Base-by-base conservation (phyloP, 2,797 vertebrate genomes). In the Ctenopoma kingsleyae region DNA sequence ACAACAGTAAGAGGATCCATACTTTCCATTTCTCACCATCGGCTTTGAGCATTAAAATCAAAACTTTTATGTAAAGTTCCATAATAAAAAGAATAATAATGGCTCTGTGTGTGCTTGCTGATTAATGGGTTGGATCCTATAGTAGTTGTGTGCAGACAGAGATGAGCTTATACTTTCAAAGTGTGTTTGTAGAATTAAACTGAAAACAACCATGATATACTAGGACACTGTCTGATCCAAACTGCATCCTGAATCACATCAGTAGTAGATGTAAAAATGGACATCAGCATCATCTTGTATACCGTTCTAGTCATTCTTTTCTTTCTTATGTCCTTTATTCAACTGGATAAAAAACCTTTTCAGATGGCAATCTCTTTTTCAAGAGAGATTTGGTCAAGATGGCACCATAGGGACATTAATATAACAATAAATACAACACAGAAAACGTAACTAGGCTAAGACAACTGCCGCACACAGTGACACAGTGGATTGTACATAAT, bases 81-180 rank as follows among this genome's bases (percentile, higher is more conserved):
- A 92, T 91, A 80, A 93, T 92, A 92, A 92, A 91, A 94, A 94
- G 90, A 93, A 93, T 92, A 92, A 93, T 94, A 93, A 92, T 92
- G 85, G 72, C 76, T 84, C 75, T 88, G 60, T 77, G 73, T 85
- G 87, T 84, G 81, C 80, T 69, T 86, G 66, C 87, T 79, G 92
- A 90, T 92, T 93, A 93, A 93, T 91, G 88, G 82, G 40, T 89
- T 89, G 89, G 75, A 92, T 91, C 91, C 66, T 69, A 43, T 15
- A 17, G 41, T 43, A 30, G 71, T 46, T 63, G 54, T 63, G 70
- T 78, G 67, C 57, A 72, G 71, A 80, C 55, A 60, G 63, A 73
- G 44, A 54, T 20, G 47, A 59, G 68, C 53, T 73, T 55, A 40
- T 71, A 62, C 62, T 74, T 70, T 40, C 46, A 54, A 53, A 50